Evolutionary conservation across 2,797 vertebrate genomes (phyloP).

Genomic region (Lepus townsendii): DNA sequence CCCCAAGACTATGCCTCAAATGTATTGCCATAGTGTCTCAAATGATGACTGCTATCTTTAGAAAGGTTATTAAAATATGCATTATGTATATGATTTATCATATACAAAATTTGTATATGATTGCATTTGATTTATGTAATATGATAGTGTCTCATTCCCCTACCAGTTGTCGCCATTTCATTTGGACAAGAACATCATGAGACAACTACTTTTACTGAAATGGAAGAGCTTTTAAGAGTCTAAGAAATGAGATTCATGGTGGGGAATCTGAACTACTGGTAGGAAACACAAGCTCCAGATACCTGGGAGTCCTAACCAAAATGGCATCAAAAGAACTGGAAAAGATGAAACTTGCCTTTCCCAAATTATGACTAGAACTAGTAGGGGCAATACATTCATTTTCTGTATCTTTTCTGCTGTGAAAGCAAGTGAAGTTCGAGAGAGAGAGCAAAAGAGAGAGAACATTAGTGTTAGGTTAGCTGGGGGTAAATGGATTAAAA

Average conservation of each 20-base stretch:
- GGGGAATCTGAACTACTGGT: not conserved
- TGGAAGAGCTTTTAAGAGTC: not conserved
- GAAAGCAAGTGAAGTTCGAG: not conserved
- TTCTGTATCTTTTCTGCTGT: not conserved
- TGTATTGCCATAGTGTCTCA: not conserved
- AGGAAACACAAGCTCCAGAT: not conserved
- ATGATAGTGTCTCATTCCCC: not conserved
- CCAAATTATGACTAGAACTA: not conserved
- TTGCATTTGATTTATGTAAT: too few relatives aligned
- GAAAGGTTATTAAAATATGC: not conserved
- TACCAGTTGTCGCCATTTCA: not conserved
- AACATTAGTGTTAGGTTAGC: not conserved
- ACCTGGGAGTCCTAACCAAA: not conserved
- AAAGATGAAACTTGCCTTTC: not conserved
- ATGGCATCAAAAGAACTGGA: not conserved
- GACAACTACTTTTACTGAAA: not conserved
- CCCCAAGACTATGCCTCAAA: not conserved
- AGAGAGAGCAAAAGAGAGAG: not conserved
- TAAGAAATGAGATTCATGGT: not conserved
- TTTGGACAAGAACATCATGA: not conserved
- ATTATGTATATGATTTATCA: too few relatives aligned
- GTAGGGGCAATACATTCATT: not conserved
- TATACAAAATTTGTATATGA: too few relatives aligned
- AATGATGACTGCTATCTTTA: not conserved
- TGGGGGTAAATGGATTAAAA: constrained; percentile 54